Percentiles rank a stretch among this genome's conserved stretches.
phyloP scores from a whole-genome alignment of 2,113 vertebrate genomes.

The Rhynchopsitta pachyrhyncha region DNA sequence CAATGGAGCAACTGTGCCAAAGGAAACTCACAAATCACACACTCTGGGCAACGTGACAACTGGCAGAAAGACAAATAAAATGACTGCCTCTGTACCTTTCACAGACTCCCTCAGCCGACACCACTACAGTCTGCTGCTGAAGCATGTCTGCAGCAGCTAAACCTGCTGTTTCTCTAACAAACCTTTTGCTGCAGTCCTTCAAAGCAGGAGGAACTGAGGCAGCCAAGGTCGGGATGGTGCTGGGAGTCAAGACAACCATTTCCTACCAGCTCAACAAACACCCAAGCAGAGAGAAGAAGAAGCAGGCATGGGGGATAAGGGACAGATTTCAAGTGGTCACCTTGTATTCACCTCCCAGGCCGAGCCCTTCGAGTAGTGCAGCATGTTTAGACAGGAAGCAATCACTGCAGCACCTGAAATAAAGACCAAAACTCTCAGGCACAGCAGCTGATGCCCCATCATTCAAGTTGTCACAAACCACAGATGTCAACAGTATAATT shows the following conservation, averaged over 20 bases:
- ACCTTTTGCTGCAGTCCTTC: neutral
- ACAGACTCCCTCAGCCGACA: neutral
- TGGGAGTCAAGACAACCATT: neutral
- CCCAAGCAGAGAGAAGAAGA: neutral
- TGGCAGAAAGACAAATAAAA: neutral
- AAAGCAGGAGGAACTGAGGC: neutral
- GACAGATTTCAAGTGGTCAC: neutral
- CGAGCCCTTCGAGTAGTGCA: accelerated
- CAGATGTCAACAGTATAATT: neutral
- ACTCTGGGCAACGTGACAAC: neutral
- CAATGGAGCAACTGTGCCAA: neutral
- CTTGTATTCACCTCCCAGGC: neutral
- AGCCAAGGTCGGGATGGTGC: neutral
- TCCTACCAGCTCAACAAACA: neutral
- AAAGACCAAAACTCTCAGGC: neutral
- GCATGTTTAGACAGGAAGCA: neutral
- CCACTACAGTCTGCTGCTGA: neutral
- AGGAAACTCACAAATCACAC: constrained; percentile 17
- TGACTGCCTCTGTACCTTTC: neutral
- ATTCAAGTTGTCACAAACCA: neutral
- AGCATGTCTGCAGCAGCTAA: neutral
- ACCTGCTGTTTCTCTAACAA: neutral
- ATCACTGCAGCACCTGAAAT: neutral
- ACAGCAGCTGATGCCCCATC: neutral
- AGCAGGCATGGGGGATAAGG: neutral